phyloP scores from a whole-genome alignment of 2,113 vertebrate species.

The Podarcis cretensis region DNA sequence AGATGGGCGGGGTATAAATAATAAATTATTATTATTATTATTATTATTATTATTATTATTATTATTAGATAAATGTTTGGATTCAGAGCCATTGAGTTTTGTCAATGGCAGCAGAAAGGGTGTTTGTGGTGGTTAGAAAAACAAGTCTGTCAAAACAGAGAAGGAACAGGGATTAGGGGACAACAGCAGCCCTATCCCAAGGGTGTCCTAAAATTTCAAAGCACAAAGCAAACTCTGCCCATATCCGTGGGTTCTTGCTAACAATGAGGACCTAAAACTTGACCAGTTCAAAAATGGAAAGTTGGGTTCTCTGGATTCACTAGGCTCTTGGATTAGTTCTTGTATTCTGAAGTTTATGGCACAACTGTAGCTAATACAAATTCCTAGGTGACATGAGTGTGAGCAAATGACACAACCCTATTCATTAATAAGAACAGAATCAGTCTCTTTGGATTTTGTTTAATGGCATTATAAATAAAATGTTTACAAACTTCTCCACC shows the following conservation, averaged over 20 bases:
- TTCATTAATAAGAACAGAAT: neutral
- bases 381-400: neutral
- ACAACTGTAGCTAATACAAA: neutral
- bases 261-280: neutral
- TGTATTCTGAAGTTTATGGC: neutral
- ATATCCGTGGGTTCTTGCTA: neutral
- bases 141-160: neutral
- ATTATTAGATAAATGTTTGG: neutral
- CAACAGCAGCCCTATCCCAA: neutral
- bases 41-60: too few species aligned
- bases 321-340: neutral
- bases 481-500: neutral
- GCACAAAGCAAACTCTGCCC: neutral
- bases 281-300: neutral
- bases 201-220: neutral
- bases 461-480: constrained; percentile 7
- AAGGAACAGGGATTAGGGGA: neutral
- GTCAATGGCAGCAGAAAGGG: neutral
- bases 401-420: neutral
- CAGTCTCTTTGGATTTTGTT: neutral
- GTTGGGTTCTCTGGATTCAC: neutral
- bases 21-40: too few species aligned
- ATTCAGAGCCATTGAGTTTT: neutral
- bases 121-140: neutral
- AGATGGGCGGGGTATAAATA: too few species aligned